phyloP scores from a whole-genome alignment of 37 sponge, comb jelly and placozoan species.

The Diacarnus erythraeanus region DNA sequence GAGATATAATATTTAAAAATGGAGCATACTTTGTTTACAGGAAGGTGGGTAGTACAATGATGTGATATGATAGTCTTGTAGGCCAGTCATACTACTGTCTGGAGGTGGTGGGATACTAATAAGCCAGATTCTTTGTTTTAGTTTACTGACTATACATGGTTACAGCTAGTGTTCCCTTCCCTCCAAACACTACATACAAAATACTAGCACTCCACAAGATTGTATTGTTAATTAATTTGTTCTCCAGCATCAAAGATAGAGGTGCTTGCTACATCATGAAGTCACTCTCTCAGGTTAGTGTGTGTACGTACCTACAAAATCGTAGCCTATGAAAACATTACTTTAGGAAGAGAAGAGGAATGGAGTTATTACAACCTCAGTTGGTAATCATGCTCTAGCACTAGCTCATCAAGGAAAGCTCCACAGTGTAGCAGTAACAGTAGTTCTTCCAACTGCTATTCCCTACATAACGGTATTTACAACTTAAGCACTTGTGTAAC shows the following conservation, averaged over 20 bases:
- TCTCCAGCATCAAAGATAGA: conserved; percentile 85
- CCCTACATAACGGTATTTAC: conserved; percentile 79
- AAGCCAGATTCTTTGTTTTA: no score
- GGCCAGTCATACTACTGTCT: no score
- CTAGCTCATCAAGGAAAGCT: conserved; percentile 81
- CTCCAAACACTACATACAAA: no score
- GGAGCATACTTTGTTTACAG: conserved; percentile 74
- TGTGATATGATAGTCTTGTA: no score
- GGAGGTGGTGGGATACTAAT: no score
- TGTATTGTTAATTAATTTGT: no score
- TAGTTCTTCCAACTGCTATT: conserved; percentile 79
- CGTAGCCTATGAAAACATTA: no score
- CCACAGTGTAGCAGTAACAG: conserved; percentile 71
- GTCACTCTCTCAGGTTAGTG: conserved; percentile 44
- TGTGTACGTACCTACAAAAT: background rate
- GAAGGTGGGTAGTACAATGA: conserved; percentile 66
- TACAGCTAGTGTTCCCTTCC: no score
- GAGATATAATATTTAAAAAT: conserved; percentile 79
- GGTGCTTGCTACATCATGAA: conserved; percentile 81
- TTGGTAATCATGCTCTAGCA: conserved; percentile 90
- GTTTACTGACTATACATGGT: no score
- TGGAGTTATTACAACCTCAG: conserved; percentile 92
- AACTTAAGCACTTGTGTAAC: no score
- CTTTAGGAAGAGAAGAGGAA: conserved; percentile 46
- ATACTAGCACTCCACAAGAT: no score